Evolutionary conservation across 2,888 invertebrate species (phyloP).

Genomic region (Drosophila prolongata): DNA sequence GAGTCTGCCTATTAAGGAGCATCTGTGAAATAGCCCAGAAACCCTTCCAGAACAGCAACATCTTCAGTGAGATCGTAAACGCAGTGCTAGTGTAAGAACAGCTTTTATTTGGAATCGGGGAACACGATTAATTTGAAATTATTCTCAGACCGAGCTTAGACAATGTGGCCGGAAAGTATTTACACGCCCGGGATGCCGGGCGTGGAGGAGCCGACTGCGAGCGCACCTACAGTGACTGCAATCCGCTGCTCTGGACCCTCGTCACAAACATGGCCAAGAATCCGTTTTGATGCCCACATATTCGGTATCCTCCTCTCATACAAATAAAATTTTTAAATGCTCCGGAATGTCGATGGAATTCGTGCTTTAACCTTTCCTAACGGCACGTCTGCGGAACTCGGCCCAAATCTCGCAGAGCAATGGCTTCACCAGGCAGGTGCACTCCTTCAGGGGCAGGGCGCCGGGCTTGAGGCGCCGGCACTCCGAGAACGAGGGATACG

Average conservation of each 20-base stretch:
- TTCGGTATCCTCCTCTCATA: background rate
- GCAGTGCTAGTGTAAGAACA: conserved; percentile 75
- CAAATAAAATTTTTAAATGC: background rate
- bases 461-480: conserved; percentile 37
- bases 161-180: conserved; percentile 73
- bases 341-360: background rate
- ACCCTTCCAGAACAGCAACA: conserved; percentile 65
- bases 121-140: background rate
- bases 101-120: background rate
- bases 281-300: conserved; percentile 31
- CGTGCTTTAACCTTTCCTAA: background rate
- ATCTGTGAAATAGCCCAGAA: conserved; percentile 84
- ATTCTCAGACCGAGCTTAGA: conserved; percentile 63
- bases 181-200: conserved; percentile 72
- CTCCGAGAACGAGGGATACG: conserved; percentile 66
- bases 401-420: conserved; percentile 66
- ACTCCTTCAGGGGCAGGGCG: conserved; percentile 52
- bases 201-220: conserved; percentile 67
- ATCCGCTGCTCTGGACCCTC: conserved; percentile 48
- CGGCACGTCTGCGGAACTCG: conserved; percentile 40
- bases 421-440: conserved; percentile 51
- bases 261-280: conserved; percentile 52
- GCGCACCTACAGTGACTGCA: conserved; percentile 66
- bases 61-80: conserved; percentile 75
- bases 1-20: conserved; percentile 84